A percentile compares a stretch with the other conserved stretches of the same genome.
Evolutionary conservation across 2,888 invertebrate genomes (phyloP).

Genomic region (Melanotus villosus): DNA sequence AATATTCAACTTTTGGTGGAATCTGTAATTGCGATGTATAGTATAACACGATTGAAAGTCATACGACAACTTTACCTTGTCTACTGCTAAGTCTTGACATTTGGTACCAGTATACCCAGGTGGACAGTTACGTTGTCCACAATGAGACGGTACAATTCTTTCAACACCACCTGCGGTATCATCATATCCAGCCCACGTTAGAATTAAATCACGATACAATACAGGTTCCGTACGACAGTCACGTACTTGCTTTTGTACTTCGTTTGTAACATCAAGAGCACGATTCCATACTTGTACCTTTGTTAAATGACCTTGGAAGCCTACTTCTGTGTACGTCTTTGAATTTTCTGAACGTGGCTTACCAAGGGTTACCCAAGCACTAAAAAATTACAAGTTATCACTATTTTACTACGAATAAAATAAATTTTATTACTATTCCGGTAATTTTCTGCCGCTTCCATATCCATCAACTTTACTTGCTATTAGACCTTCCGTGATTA

Average conservation of each 20-base stretch:
- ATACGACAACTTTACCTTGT: slow-evolving; percentile 79
- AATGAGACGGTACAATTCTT: slow-evolving; percentile 91
- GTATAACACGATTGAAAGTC: no score
- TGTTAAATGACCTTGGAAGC: slow-evolving; percentile 96
- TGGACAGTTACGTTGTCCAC: slow-evolving; percentile 91
- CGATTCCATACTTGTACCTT: slow-evolving; percentile 96
- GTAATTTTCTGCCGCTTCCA: slow-evolving; percentile 84
- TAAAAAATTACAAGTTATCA: no score
- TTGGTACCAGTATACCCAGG: slow-evolving; percentile 89
- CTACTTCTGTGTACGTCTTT: slow-evolving; percentile 88
- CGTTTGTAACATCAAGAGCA: slow-evolving; percentile 91
- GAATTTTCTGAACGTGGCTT: slow-evolving; percentile 87
- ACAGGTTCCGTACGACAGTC: slow-evolving; percentile 95
- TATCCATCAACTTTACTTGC: slow-evolving; percentile 94
- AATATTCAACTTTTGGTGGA: slow-evolving; percentile 89
- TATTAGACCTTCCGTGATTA: slow-evolving; percentile 96
- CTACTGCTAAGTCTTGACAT: slow-evolving; percentile 87
- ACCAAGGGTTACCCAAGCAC: slow-evolving; percentile 93
- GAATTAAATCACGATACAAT: slow-evolving; percentile 85
- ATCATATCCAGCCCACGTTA: slow-evolving; percentile 96
- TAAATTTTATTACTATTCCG: slow-evolving; percentile 85
- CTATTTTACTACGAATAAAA: no score
- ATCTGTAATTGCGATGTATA: slow-evolving; percentile 67
- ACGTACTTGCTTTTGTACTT: slow-evolving; percentile 93
- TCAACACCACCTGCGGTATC: slow-evolving; percentile 91